phyloP scores from a whole-genome alignment of 2,888 invertebrate genomes.

The Cotesia congregata region DNA sequence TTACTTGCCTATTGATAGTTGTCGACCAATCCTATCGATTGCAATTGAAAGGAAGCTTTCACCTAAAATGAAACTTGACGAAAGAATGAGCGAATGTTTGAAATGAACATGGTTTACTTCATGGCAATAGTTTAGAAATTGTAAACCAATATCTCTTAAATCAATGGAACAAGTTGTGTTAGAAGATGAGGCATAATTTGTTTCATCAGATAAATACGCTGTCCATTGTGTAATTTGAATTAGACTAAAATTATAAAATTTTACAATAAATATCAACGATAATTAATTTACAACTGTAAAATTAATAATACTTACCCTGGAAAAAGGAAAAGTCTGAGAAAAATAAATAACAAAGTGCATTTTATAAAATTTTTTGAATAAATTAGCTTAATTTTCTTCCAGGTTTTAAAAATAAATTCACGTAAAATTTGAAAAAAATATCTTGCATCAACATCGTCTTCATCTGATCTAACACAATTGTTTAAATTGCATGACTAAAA shows the following conservation, averaged over 20 bases:
- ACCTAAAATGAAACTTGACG: constrained; percentile 54
- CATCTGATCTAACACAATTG: constrained; percentile 37
- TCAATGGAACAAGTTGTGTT: constrained; percentile 47
- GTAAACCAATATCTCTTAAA: constrained; percentile 45
- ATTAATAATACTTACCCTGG: constrained; percentile 52
- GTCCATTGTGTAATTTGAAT: constrained; percentile 56
- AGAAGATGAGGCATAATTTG: background rate
- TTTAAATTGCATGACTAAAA: constrained; percentile 44
- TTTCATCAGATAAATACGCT: constrained; percentile 35
- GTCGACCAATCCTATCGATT: constrained; percentile 53
- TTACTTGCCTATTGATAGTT: constrained; percentile 50
- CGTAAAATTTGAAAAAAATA: constrained; percentile 31
- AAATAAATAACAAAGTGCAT: constrained; percentile 45
- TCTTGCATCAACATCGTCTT: constrained; percentile 25
- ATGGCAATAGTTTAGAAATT: constrained; percentile 53
- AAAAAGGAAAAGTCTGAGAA: constrained; percentile 51
- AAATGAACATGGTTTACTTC: constrained; percentile 50
- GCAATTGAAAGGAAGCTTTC: constrained; percentile 53
- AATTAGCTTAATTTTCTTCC: constrained; percentile 43
- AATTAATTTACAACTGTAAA: background rate
- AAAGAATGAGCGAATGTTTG: constrained; percentile 49
- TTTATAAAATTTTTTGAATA: constrained; percentile 43
- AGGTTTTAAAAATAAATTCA: constrained; percentile 40
- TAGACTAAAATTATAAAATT: constrained; percentile 47
- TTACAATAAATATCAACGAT: background rate